Evolutionary conservation across 2,797 vertebrate species (phyloP).

Genomic region (Tiaroga cobitis): DNA sequence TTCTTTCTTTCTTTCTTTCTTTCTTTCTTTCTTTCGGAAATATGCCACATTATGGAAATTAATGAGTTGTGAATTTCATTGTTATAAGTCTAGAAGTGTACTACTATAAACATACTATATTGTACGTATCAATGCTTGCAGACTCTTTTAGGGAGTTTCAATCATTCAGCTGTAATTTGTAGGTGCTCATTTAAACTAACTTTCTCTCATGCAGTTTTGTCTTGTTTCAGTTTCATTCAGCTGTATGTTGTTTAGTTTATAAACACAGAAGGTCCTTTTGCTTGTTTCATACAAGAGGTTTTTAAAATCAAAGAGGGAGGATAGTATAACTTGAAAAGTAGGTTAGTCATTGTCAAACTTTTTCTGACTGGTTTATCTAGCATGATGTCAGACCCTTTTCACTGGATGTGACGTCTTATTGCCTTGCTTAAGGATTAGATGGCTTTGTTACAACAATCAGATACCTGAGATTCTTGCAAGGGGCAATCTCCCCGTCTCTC

Average conservation of each 20-base stretch:
- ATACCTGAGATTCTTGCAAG: slow-evolving; percentile 7
- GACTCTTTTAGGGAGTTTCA: not conserved
- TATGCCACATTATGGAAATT: not conserved
- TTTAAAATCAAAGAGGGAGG: not conserved
- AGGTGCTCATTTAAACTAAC: not conserved
- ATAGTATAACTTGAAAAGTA: slow-evolving; percentile 20
- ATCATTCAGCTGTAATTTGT: not conserved
- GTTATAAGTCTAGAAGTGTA: not conserved
- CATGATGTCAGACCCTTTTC: not conserved
- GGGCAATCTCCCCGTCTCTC: too few relatives aligned
- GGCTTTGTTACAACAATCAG: slow-evolving; percentile 7
- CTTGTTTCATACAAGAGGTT: not conserved
- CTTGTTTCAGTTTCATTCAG: not conserved
- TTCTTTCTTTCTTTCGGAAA: not conserved
- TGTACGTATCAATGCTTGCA: not conserved
- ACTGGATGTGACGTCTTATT: slow-evolving; percentile 14
- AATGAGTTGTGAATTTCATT: not conserved
- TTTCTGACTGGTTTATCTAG: slow-evolving; percentile 66
- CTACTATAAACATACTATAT: not conserved
- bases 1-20: too few relatives aligned
- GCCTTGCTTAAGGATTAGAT: slow-evolving; percentile 12
- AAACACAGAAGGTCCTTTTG: not conserved
- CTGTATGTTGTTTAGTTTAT: not conserved
- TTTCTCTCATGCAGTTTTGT: not conserved
- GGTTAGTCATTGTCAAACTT: not conserved